Conservation (phyloP, 1,140 invertebrate genomes). For the Gyrodactylus salaris region DNA sequence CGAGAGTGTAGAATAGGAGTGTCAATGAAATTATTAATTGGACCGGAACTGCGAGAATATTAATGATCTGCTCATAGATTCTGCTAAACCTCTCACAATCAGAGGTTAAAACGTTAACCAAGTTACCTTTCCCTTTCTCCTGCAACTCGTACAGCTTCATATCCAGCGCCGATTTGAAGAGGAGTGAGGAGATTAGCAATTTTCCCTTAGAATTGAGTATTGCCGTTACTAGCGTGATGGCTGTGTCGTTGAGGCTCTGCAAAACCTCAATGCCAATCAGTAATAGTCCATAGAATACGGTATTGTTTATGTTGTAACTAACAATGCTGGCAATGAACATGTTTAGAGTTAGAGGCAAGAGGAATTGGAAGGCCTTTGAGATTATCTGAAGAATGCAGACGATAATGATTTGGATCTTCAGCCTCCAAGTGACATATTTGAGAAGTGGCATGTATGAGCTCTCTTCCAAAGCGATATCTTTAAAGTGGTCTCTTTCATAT, state of each 20-base stretch:
- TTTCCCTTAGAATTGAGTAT: neutral
- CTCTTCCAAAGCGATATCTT: neutral
- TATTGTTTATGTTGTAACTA: neutral
- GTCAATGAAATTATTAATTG: neutral
- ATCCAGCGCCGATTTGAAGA: neutral
- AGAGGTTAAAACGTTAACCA: neutral
- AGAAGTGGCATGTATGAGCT: neutral
- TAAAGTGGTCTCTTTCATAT: neutral
- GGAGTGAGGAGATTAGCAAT: neutral
- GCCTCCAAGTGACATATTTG: neutral
- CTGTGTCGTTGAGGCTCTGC: neutral
- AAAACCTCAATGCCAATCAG: neutral
- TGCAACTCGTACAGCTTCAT: neutral
- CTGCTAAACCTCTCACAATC: neutral
- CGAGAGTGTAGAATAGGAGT: neutral
- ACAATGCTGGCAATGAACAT: neutral
- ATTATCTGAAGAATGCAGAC: neutral
- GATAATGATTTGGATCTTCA: neutral
- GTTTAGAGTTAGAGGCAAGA: neutral
- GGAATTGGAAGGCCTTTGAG: neutral
- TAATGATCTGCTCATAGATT: neutral
- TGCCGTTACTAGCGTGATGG: neutral
- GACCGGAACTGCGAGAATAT: neutral
- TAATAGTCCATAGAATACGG: neutral
- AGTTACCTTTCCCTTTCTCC: neutral